Percentiles rank a stretch among this genome's conserved stretches.
These are phyloP conservation scores for Furcifer pardalis DNA, from an alignment of 2,797 vertebrate genomes.

Conservation along the genomic window DNA sequence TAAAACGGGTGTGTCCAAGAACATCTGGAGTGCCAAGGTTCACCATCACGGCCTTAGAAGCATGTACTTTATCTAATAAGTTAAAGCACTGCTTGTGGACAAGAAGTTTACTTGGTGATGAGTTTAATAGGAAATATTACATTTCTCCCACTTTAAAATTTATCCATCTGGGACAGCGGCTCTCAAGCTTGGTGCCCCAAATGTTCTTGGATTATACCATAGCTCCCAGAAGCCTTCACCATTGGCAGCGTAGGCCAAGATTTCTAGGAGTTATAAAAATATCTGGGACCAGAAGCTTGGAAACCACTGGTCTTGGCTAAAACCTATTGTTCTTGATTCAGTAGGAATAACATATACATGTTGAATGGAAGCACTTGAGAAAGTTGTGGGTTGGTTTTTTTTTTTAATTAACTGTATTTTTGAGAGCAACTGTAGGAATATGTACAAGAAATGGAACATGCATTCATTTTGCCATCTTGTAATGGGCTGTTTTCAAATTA, in stretches of 20 bases:
- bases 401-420: background rate
- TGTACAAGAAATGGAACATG: background rate
- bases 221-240: too few species aligned
- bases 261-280: too few species aligned
- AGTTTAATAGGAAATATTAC: background rate
- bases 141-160: background rate
- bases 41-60: too few species aligned
- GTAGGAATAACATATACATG: background rate
- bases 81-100: background rate
- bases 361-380: background rate
- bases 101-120: background rate
- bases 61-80: background rate
- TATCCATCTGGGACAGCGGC: background rate
- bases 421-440: background rate
- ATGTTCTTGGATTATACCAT: too few species aligned
- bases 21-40: too few species aligned
- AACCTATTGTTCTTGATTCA: background rate
- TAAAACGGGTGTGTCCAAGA: too few species aligned
- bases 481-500: background rate
- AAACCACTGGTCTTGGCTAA: too few species aligned
- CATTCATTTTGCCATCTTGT: background rate
- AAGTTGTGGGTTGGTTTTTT: too few species aligned
- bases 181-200: too few species aligned
- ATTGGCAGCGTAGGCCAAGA: too few species aligned
- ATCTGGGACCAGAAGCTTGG: too few species aligned